A percentile compares a stretch with the other conserved stretches of the same genome.
Evolutionary conservation across 2,888 invertebrate genomes (phyloP).

Genomic region (Gymnocheta viridis): DNA sequence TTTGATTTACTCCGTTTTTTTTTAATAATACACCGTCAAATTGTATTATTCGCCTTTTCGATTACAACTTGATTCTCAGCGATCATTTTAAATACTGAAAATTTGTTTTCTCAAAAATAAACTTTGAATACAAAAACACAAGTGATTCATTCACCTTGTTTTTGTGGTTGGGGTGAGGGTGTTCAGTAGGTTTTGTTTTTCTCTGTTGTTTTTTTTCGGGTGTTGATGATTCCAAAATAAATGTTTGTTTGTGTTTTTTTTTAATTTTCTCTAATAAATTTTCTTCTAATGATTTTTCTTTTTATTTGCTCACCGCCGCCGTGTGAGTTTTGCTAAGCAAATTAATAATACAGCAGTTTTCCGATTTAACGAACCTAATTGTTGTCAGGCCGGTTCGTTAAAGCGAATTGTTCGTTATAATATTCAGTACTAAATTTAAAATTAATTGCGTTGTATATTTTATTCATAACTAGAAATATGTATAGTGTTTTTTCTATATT

Average conservation of each 20-base stretch:
- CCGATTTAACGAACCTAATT: too few relatives aligned
- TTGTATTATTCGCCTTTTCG: conserved; percentile 27
- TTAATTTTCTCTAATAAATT: conserved; percentile 41
- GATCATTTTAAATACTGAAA: conserved; percentile 61
- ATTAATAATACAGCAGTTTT: too few relatives aligned
- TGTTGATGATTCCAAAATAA: conserved; percentile 54
- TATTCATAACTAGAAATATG: too few relatives aligned
- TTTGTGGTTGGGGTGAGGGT: conserved; percentile 39
- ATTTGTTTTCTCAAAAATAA: conserved; percentile 44
- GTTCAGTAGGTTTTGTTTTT: conserved; percentile 23
- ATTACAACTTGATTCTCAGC: conserved; percentile 48
- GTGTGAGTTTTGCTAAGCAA: background rate
- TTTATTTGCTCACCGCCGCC: conserved; percentile 4
- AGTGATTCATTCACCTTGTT: conserved; percentile 58
- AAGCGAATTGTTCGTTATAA: too few relatives aligned
- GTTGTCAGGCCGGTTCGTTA: too few relatives aligned
- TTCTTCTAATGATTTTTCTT: conserved; percentile 41
- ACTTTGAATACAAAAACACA: conserved; percentile 35
- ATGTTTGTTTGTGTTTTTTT: conserved; percentile 46
- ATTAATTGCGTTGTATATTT: too few relatives aligned
- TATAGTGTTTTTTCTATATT: too few relatives aligned
- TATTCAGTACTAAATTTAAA: too few relatives aligned
- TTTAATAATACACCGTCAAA: background rate
- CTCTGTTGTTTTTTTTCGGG: conserved; percentile 28
- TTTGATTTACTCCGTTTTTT: conserved; percentile 2